Conservation (phyloP, 2,113 vertebrate genomes). For the Prochilodus magdalenae region DNA sequence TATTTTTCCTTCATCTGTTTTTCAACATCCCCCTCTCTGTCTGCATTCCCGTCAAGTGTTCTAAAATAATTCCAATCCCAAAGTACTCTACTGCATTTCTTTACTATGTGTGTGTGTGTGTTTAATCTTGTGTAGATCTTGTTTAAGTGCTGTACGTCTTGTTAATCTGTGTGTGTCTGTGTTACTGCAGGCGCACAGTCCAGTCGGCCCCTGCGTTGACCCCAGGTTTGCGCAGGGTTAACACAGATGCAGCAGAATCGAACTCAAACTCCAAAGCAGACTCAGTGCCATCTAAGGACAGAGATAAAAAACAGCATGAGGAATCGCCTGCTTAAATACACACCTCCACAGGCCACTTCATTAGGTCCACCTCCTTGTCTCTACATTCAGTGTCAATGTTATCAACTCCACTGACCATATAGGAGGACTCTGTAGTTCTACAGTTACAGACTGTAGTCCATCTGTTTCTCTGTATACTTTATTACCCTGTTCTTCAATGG, state of each 20-base stretch:
- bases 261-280: slow-evolving; percentile 84
- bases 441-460: too few relatives aligned
- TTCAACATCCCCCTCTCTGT: too few relatives aligned
- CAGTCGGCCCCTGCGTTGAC: slow-evolving; percentile 83
- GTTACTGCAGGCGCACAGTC: slow-evolving; percentile 82
- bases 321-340: background rate
- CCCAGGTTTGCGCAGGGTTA: slow-evolving; percentile 85
- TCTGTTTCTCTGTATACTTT: too few relatives aligned
- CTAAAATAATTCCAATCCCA: background rate
- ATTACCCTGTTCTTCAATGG: too few relatives aligned
- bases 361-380: too few relatives aligned
- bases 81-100: background rate
- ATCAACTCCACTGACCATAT: too few relatives aligned
- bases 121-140: background rate
- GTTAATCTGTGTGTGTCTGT: background rate
- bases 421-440: too few relatives aligned
- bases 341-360: too few relatives aligned
- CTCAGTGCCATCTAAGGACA: slow-evolving; percentile 73
- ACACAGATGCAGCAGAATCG: slow-evolving; percentile 78
- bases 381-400: too few relatives aligned
- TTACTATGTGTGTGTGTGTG: background rate
- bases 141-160: slow-evolving; percentile 9
- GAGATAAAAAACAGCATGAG: background rate
- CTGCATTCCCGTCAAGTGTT: background rate
- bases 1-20: background rate